These are phyloP conservation scores for Thyatira batis DNA, from an alignment of 2,888 invertebrate species.

Conservation along the genomic window DNA sequence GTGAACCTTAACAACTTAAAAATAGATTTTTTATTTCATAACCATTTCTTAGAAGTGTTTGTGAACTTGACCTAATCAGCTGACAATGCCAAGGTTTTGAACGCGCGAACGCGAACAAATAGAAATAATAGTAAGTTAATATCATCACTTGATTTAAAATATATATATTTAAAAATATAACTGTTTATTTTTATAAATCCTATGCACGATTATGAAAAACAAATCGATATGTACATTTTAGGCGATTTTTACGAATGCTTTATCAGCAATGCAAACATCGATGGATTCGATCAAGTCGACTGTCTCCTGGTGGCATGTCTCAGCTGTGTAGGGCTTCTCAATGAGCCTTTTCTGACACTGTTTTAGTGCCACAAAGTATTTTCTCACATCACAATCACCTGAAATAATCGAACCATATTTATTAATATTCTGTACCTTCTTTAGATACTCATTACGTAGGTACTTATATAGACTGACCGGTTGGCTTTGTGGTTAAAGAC, in stretches of 20 bases:
- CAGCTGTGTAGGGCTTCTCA: constrained; percentile 55
- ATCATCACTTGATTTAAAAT: no score
- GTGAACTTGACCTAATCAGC: constrained; percentile 9
- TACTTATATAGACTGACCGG: no score
- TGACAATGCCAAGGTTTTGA: constrained; percentile 7
- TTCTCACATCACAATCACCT: constrained; percentile 52
- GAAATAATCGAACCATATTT: constrained; percentile 11
- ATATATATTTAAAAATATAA: no score
- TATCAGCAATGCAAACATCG: constrained; percentile 54
- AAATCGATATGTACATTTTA: constrained; percentile 13
- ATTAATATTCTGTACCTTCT: no score
- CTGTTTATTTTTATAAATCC: no score
- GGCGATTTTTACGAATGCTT: constrained; percentile 45
- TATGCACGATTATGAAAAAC: no score
- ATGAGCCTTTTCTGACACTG: constrained; percentile 50
- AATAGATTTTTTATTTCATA: neutral
- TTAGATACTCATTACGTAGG: no score
- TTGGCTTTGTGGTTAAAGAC: no score
- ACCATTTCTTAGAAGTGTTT: neutral
- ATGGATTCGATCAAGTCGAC: constrained; percentile 56
- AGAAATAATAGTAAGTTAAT: no score
- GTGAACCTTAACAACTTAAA: neutral
- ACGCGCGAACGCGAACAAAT: no score
- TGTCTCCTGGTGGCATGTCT: constrained; percentile 63
- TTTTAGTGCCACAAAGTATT: constrained; percentile 31